phyloP scores from a whole-genome alignment of 1,140 invertebrate genomes.

The Coboldia fuscipes region DNA sequence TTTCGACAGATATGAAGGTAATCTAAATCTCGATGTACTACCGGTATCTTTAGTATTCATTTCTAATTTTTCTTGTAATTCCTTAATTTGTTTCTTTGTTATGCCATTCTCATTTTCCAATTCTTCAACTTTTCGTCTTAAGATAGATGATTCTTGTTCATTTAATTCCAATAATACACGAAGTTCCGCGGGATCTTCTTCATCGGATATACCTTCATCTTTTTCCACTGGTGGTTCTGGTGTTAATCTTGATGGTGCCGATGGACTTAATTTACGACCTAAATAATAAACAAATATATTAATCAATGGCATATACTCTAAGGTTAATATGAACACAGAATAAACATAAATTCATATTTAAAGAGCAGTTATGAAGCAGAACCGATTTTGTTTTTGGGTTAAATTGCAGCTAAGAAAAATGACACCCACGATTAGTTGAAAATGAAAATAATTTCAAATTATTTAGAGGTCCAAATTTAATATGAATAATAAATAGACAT shows the following conservation, averaged over 20 bases:
- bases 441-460: too few species aligned
- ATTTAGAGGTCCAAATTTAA: too few species aligned
- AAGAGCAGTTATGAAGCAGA: too few species aligned
- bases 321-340: too few species aligned
- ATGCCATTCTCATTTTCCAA: constrained; percentile 58
- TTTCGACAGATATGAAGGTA: constrained; percentile 10
- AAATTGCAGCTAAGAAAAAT: too few species aligned
- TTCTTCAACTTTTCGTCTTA: constrained; percentile 64
- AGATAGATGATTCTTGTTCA: constrained; percentile 64
- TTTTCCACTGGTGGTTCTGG: constrained; percentile 41
- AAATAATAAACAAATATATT: constrained; percentile 6
- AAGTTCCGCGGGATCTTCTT: constrained; percentile 53
- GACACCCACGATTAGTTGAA: too few species aligned
- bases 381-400: too few species aligned
- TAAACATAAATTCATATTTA: too few species aligned
- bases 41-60: constrained; percentile 8
- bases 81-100: constrained; percentile 50
- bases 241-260: constrained; percentile 33
- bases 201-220: constrained; percentile 49
- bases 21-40: constrained; percentile 10
- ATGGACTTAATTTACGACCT: constrained; percentile 42
- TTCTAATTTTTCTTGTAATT: constrained; percentile 45
- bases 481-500: too few species aligned
- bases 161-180: constrained; percentile 67
- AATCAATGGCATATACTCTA: too few species aligned